Conservation (phyloP, 1,140 invertebrate genomes). For the Cyrtorhinus lividipennis region DNA sequence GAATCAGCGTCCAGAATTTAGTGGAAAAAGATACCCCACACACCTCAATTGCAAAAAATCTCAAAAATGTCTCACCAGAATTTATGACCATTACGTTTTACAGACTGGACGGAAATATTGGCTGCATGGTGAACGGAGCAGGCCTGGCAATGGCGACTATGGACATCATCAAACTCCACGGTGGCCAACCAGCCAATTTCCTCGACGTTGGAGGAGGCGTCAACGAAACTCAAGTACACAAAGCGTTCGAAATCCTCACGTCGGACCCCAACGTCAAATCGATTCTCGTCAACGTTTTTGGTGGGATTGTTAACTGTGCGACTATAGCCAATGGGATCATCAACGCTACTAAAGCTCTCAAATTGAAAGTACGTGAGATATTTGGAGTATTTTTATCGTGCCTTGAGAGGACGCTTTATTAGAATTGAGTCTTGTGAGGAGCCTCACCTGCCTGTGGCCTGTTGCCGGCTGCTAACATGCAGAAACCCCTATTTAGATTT, state of each 20-base stretch:
- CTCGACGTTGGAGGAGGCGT: slow-evolving; percentile 66
- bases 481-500: too few species aligned
- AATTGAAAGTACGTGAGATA: slow-evolving; percentile 49
- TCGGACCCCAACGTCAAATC: slow-evolving; percentile 80
- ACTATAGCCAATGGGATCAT: slow-evolving; percentile 93
- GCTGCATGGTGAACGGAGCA: slow-evolving; percentile 67
- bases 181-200: slow-evolving; percentile 64
- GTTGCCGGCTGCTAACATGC: too few species aligned
- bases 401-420: too few species aligned
- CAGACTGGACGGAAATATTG: slow-evolving; percentile 91
- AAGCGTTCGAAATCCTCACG: slow-evolving; percentile 54
- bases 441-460: too few species aligned
- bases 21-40: too few species aligned
- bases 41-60: too few species aligned
- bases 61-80: too few species aligned
- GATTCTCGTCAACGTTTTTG: slow-evolving; percentile 97
- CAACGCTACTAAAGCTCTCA: slow-evolving; percentile 63
- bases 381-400: too few species aligned
- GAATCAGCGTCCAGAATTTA: too few species aligned
- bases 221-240: slow-evolving; percentile 54
- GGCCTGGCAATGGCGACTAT: slow-evolving; percentile 71
- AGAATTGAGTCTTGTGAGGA: too few species aligned
- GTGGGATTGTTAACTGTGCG: slow-evolving; percentile 96
- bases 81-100: not conserved
- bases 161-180: slow-evolving; percentile 62